Base-by-base conservation (phyloP, 2,888 invertebrate species). In the Eulithis testata region DNA sequence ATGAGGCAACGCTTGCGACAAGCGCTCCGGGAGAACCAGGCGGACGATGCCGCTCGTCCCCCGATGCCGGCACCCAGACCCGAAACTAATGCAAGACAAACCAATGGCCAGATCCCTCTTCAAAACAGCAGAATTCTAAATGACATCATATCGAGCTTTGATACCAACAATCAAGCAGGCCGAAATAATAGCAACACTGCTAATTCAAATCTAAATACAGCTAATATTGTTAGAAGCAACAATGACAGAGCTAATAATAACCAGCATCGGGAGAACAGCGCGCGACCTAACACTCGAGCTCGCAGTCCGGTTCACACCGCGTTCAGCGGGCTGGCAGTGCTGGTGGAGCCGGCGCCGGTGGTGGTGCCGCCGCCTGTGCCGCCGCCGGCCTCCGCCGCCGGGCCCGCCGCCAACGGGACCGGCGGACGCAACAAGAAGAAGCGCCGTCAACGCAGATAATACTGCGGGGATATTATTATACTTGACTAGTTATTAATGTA, bases 361-460 rank as follows among this genome's bases (percentile, higher is more conserved):
- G 60, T 66, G n/a, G 60, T 65, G 5, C 67, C 73, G 37, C 67
- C 53, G 60, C 60, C 21, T 72, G 53, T 12, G 12, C 50, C 31
- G 11, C 60, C 53, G 53, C 49, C 47, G 2, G n/a, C 47, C 40
- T 44, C 11, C 50, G 21, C 49, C 11, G 36, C 54, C 55, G 59
- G 53, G 43, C 14, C 60, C 9, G 50, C 50, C 5, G 50, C 61
- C 11, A 50, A 56, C 50, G 64, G 55, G 11, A 68, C 27, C 61
- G 44, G 11, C 36, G 56, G 54, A 8, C 88, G 88, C 66, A 75
- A 77, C 31, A 88, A 84, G 72, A 91, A 86, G 78, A 91, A 86
- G 75, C 89, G 88, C 68, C 89, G 88, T 68, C 87, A 89, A 45
- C 91, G 89, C 73, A 88, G 87, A 87, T 90, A 90, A 87, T 59